These are phyloP conservation scores for Enteromius anoplus DNA, from an alignment of 2,797 vertebrate species.

Conservation along the genomic window DNA sequence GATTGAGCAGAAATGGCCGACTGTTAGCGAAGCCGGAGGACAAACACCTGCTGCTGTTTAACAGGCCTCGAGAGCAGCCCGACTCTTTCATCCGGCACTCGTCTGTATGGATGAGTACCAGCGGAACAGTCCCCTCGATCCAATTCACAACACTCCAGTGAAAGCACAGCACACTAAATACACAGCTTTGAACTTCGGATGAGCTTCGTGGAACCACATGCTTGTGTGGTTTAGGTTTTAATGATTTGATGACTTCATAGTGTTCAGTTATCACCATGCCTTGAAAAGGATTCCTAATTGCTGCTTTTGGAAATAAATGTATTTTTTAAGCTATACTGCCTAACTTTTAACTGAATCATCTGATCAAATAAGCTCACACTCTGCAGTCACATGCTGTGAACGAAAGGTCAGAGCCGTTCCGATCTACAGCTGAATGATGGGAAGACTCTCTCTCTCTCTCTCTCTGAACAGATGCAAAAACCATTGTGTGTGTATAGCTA, in stretches of 20 bases:
- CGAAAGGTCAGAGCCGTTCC: background rate
- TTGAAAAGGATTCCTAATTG: too few relatives aligned
- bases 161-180: background rate
- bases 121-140: background rate
- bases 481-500: conserved; percentile 35
- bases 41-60: conserved; percentile 48
- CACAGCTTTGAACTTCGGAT: background rate
- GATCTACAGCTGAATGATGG: conserved; percentile 1
- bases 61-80: conserved; percentile 35
- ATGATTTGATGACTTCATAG: too few relatives aligned
- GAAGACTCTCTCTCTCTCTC: conserved; percentile 1
- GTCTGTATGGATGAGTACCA: background rate
- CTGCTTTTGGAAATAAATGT: background rate
- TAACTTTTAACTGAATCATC: background rate
- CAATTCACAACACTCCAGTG: conserved; percentile 26
- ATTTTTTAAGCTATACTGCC: too few relatives aligned
- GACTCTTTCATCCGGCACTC: conserved; percentile 24
- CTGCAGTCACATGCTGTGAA: background rate
- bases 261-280: background rate
- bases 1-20: conserved; percentile 19
- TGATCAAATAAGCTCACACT: background rate
- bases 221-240: background rate
- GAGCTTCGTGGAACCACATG: background rate
- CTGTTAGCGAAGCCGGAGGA: conserved; percentile 6
- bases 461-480: conserved; percentile 49